Evolutionary conservation across 2,888 invertebrate genomes (phyloP), one percentile per base, ranked within the genome.

Genomic region (Acleris cristana): DNA sequence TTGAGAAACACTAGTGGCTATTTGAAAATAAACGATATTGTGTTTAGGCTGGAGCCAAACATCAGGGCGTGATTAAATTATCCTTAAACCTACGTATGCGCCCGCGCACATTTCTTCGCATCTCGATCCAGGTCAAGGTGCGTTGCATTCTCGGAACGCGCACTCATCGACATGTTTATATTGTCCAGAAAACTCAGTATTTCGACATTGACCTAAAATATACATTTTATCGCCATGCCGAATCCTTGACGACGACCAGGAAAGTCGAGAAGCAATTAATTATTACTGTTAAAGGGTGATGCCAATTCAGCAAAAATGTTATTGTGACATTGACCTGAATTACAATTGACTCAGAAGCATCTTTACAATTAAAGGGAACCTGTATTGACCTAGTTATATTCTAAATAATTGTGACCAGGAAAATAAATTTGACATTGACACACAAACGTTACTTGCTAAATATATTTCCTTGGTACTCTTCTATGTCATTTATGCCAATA

Each of bases 121-220:
- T 51, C 19, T 16, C 48, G 58, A 58, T 58, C 58, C 48, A 23
- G 58, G 58, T 58, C 58, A 58, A 48, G 58, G 58, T 44, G 58
- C 23, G 16, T 26, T 26, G 58, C 58, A 58, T 58, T 58, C 58
- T 48, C 58, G 26, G 45, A 48, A 23, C 23, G 21, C 21, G 44
- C 57, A 58, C 58, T 58, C 58, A 58, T 58, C 58, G 48, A 48
- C 44, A n/a, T 14, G 19, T 16, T 54, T 18, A 40, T 57, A 58
- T 48, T 58, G 58, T 58, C 48, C 45, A 48, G 58, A 58, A 56
- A 58, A 48, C 48, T 26, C 19, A 57, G 23, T 58, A 45, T 14
- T 45, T 23, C 48, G 58, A 48, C 58, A 58, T 58, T 58, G 58
- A 48, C 58, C 58, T 26, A 30, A 45, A 12, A 58, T 34, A 48